These are phyloP conservation scores for Cinclus cinclus DNA, from an alignment of 2,113 vertebrate genomes.

Conservation along the genomic window DNA sequence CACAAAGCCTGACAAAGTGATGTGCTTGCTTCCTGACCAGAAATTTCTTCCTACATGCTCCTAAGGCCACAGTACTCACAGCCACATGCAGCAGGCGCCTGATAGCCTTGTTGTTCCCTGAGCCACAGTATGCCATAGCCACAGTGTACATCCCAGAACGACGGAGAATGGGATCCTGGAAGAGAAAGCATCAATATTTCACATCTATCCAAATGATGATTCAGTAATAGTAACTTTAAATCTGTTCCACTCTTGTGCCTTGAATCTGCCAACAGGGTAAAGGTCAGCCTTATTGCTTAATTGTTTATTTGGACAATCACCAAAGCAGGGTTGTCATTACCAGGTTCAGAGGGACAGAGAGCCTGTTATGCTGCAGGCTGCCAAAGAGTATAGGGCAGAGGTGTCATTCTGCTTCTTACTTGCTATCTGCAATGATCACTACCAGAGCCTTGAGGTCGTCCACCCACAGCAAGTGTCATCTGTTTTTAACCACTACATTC, in stretches of 20 bases:
- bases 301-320: background rate
- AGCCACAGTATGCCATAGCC: constrained; percentile 98
- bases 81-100: constrained; percentile 95
- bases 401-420: background rate
- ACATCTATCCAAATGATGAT: background rate
- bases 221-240: background rate
- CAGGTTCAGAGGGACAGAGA: background rate
- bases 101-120: constrained; percentile 99
- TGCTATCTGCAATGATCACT: background rate
- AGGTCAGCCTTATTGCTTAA: background rate
- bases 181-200: constrained; percentile 28
- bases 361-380: background rate
- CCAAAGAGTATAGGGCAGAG: background rate
- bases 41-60: background rate
- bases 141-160: constrained; percentile 99
- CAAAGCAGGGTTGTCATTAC: background rate
- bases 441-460: background rate
- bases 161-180: constrained; percentile 94
- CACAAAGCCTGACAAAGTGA: background rate
- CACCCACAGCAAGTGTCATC: background rate
- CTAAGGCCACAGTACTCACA: constrained; percentile 77
- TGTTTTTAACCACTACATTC: background rate
- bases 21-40: background rate
- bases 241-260: background rate
- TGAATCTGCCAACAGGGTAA: background rate